Evolutionary conservation across 2,113 vertebrate genomes (phyloP).

Genomic region (Caracal caracal): DNA sequence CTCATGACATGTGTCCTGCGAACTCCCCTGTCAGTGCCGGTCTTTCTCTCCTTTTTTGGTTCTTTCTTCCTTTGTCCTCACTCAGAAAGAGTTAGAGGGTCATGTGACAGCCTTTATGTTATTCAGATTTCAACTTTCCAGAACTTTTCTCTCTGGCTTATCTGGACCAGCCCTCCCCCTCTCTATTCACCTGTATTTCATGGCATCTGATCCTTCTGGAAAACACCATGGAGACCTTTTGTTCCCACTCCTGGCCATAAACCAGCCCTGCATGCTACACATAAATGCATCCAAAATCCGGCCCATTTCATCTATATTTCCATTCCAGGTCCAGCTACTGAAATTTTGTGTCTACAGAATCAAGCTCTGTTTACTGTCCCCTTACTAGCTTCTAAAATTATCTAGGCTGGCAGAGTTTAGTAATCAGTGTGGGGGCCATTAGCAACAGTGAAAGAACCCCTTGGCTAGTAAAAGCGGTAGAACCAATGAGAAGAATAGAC

Average conservation of each 20-base stretch:
- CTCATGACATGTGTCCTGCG: neutral
- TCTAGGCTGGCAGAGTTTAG: neutral
- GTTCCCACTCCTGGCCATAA: neutral
- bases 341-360: neutral
- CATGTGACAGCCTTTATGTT: neutral
- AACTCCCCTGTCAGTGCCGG: neutral
- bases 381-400: neutral
- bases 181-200: neutral
- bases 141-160: neutral
- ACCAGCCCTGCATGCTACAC: neutral
- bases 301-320: neutral
- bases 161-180: neutral
- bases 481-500: neutral
- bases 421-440: neutral
- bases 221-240: neutral
- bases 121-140: neutral
- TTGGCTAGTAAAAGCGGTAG: neutral
- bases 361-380: neutral
- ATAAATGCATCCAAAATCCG: neutral
- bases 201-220: neutral
- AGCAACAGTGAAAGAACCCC: neutral
- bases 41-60: neutral
- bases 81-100: neutral
- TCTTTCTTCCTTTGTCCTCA: neutral
- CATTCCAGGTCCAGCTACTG: neutral